These are phyloP conservation scores for Taenioides sp. DNA, from an alignment of 2,797 vertebrate genomes.

Conservation along the genomic window DNA sequence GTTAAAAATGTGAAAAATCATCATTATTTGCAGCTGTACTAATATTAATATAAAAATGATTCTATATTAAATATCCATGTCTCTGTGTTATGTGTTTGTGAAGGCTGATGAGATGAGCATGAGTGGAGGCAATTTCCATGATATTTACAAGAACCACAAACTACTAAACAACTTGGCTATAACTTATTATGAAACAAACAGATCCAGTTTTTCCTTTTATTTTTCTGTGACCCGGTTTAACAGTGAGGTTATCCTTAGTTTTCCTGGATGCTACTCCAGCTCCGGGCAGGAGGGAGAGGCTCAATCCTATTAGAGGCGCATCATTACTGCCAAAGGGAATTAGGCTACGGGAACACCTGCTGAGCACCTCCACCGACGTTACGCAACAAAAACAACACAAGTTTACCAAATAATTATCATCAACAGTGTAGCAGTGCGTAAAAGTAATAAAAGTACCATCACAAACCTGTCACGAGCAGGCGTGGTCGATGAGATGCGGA, in stretches of 20 bases:
- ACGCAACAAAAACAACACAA: constrained; percentile 14
- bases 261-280: constrained; percentile 45
- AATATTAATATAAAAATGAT: too few relatives aligned
- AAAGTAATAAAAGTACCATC: background rate
- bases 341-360: constrained; percentile 58
- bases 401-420: too few relatives aligned
- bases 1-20: too few relatives aligned
- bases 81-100: too few relatives aligned
- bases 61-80: too few relatives aligned
- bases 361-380: constrained; percentile 31
- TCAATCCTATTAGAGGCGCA: constrained; percentile 75
- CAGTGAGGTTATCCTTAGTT: constrained; percentile 40
- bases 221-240: constrained; percentile 19
- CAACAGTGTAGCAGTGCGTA: background rate
- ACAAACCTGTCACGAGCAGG: constrained; percentile 60
- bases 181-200: too few relatives aligned
- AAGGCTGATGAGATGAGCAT: too few relatives aligned
- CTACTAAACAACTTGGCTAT: too few relatives aligned
- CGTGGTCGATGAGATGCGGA: constrained; percentile 50
- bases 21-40: too few relatives aligned
- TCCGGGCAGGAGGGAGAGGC: constrained; percentile 61
- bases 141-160: too few relatives aligned
- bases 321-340: constrained; percentile 73
- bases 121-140: too few relatives aligned
- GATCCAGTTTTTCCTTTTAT: too few relatives aligned